phyloP scores from a whole-genome alignment of 2,797 vertebrate genomes.

The Acrossocheilus wenchowensis region DNA sequence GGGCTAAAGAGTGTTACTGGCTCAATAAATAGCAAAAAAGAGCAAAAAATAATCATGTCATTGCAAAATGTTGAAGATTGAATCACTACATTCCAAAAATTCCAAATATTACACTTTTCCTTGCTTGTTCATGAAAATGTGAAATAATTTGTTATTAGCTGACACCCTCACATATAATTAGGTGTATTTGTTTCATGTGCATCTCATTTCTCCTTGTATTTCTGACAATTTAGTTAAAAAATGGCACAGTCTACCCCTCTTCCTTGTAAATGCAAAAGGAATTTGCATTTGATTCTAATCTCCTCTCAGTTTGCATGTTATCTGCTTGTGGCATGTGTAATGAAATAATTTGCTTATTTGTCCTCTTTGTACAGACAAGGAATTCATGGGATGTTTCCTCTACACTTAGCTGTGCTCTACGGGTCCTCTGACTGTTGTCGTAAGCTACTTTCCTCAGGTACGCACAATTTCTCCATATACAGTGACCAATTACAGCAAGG shows the following conservation, averaged over 20 bases:
- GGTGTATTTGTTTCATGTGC: background rate
- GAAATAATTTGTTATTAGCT: background rate
- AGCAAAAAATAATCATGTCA: background rate
- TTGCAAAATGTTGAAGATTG: background rate
- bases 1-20: background rate
- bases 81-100: no score
- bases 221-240: background rate
- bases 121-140: background rate
- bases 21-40: background rate
- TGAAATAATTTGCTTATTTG: background rate
- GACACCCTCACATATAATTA: background rate
- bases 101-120: background rate
- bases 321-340: background rate
- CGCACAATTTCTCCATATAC: conserved; percentile 10
- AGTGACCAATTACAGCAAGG: background rate
- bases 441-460: conserved; percentile 99
- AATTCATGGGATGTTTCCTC: conserved; percentile 97
- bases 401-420: conserved; percentile 98
- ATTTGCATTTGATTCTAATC: conserved; percentile 20
- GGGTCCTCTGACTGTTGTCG: conserved; percentile 99
- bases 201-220: background rate
- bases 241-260: background rate
- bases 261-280: background rate
- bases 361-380: conserved; percentile 83
- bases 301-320: background rate